Percentiles rank a stretch among this genome's conserved stretches.
Evolutionary conservation across 2,888 invertebrate genomes (phyloP).

Genomic region (Tuta absoluta): DNA sequence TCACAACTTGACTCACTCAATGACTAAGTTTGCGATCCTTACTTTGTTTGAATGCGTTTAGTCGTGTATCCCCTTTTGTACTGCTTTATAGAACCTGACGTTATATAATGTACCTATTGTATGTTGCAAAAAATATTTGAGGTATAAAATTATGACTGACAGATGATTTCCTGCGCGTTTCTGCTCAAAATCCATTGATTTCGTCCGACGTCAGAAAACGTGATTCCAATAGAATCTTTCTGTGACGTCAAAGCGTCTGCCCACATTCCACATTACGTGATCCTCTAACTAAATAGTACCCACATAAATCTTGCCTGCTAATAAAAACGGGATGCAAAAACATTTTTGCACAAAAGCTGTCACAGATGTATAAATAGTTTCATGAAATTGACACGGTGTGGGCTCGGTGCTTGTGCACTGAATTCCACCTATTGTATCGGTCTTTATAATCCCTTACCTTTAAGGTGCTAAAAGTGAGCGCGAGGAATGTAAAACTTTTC

Average conservation of each 20-base stretch:
- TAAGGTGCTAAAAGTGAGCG: slow-evolving; percentile 41
- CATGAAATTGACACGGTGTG: slow-evolving; percentile 42
- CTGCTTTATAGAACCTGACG: not conserved
- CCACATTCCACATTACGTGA: slow-evolving; percentile 19
- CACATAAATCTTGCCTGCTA: slow-evolving; percentile 23
- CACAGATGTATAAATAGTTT: slow-evolving; percentile 44
- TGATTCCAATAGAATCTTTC: slow-evolving; percentile 1
- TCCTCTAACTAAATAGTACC: slow-evolving; percentile 13
- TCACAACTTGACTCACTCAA: slow-evolving; percentile 52
- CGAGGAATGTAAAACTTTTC: slow-evolving; percentile 45
- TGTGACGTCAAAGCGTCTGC: slow-evolving; percentile 19
- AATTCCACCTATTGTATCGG: not conserved
- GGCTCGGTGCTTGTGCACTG: slow-evolving; percentile 42
- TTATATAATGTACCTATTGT: not conserved
- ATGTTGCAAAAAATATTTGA: no score
- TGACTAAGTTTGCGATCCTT: slow-evolving; percentile 49
- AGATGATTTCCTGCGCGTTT: not conserved
- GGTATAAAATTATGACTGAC: no score
- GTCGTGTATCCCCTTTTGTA: slow-evolving; percentile 4
- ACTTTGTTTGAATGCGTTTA: not conserved
- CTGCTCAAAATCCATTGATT: not conserved
- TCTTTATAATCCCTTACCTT: slow-evolving; percentile 17
- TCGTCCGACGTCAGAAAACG: slow-evolving; percentile 1
- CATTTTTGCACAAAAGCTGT: slow-evolving; percentile 35
- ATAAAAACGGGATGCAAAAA: slow-evolving; percentile 25